Evolutionary conservation across 53 echinoderm and acorn worm species (phyloP).

Genomic region (Temnopleurus reevesii): DNA sequence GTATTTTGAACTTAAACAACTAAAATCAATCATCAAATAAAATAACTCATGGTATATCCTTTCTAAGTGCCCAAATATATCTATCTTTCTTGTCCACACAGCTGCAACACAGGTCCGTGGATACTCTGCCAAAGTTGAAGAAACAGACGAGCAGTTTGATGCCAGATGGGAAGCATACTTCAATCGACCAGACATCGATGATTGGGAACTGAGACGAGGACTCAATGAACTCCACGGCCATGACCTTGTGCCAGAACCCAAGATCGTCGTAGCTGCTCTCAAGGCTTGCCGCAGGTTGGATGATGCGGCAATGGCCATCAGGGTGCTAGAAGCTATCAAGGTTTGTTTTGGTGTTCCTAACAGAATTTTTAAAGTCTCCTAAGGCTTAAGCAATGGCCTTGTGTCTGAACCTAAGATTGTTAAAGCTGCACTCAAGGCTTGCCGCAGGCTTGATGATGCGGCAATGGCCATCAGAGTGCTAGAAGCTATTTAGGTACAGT

Average conservation of each 20-base stretch:
- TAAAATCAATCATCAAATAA: no score
- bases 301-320: constrained; percentile 93
- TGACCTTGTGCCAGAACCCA: constrained; percentile 97
- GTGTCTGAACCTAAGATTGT: constrained; percentile 98
- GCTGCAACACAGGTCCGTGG: constrained; percentile 72
- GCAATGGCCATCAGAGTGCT: constrained; percentile 93
- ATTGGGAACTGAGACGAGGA: constrained; percentile 91
- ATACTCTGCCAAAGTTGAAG: constrained; percentile 83
- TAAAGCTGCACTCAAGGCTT: constrained; percentile 86
- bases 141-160: constrained; percentile 98
- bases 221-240: constrained; percentile 95
- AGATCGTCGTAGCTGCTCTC: constrained; percentile 88
- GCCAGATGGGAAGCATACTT: constrained; percentile 99
- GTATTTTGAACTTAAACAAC: no score
- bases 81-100: background rate
- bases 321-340: constrained; percentile 91
- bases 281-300: constrained; percentile 91
- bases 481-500: constrained; percentile 88
- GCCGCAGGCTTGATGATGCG: constrained; percentile 88
- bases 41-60: no score
- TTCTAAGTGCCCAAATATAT: background rate
- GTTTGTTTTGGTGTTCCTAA: no score
- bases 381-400: no score
- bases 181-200: constrained; percentile 96
- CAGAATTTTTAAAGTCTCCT: no score